Evolutionary conservation across 2,113 vertebrate genomes (phyloP).

Genomic region (Platichthys flesus): DNA sequence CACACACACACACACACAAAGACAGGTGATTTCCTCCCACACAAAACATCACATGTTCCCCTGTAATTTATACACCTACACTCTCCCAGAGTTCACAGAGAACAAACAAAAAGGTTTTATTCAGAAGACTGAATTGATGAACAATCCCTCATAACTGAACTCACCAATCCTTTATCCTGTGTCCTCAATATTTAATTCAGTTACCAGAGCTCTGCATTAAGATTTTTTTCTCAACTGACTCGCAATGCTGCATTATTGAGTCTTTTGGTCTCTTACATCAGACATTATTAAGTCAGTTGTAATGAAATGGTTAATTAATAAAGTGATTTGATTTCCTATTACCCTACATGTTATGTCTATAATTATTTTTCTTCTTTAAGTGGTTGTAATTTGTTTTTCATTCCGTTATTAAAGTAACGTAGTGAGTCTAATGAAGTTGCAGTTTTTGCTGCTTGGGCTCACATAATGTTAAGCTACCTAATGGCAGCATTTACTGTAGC

Average conservation of each 20-base stretch:
- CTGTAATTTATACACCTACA: constrained; percentile 34
- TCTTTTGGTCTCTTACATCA: no score
- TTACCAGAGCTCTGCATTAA: no score
- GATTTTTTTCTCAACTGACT: no score
- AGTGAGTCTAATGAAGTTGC: not conserved
- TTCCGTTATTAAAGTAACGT: no score
- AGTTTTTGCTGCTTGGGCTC: not conserved
- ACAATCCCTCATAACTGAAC: no score
- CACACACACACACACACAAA: not conserved
- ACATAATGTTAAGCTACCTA: not conserved
- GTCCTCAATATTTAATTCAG: no score
- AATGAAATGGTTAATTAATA: no score
- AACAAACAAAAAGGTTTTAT: constrained; percentile 18
- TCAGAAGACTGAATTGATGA: not conserved
- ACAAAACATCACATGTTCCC: constrained; percentile 5
- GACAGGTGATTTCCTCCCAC: constrained; percentile 45
- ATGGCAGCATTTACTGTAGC: not conserved
- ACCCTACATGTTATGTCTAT: no score
- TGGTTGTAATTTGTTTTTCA: not conserved
- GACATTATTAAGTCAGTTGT: no score
- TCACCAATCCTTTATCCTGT: no score
- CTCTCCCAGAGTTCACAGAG: constrained; percentile 2
- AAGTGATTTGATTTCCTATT: no score
- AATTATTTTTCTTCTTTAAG: not conserved
- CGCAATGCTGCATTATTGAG: no score